Evolutionary conservation across 2,888 invertebrate species (phyloP).

Genomic region (Mythimna albipuncta): DNA sequence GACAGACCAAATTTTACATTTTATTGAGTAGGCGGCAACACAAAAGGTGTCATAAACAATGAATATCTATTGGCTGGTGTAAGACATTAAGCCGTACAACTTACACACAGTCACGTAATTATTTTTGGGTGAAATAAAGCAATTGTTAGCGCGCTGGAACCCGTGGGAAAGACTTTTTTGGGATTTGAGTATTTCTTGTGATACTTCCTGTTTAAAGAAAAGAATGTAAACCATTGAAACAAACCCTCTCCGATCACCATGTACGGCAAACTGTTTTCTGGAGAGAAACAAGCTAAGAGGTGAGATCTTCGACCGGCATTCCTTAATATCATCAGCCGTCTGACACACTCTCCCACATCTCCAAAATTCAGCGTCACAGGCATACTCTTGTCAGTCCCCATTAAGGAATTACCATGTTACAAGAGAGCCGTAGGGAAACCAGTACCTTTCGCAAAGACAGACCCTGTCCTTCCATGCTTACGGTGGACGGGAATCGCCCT

Average conservation of each 20-base stretch:
- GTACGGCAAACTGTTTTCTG: too few relatives aligned
- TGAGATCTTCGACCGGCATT: too few relatives aligned
- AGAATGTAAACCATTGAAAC: slow-evolving; percentile 22
- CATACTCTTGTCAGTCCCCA: too few relatives aligned
- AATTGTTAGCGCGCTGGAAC: slow-evolving; percentile 79
- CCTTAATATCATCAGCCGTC: too few relatives aligned
- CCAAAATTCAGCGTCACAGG: too few relatives aligned
- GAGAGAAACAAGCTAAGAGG: too few relatives aligned
- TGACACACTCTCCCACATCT: too few relatives aligned
- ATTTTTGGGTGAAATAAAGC: slow-evolving; percentile 83
- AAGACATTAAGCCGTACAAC: slow-evolving; percentile 83
- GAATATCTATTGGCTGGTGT: slow-evolving; percentile 74
- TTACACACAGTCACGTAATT: slow-evolving; percentile 88
- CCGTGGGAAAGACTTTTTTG: slow-evolving; percentile 83
- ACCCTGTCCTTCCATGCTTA: too few relatives aligned
- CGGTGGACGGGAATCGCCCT: too few relatives aligned
- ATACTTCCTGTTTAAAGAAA: slow-evolving; percentile 75
- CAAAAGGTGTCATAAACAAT: slow-evolving; percentile 87
- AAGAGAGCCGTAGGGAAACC: too few relatives aligned
- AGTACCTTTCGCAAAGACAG: too few relatives aligned
- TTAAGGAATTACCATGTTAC: too few relatives aligned
- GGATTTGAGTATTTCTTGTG: slow-evolving; percentile 63
- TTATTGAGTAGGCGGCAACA: slow-evolving; percentile 82
- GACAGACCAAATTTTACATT: slow-evolving; percentile 77
- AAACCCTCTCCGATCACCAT: background rate